Conservation (phyloP, 2,113 vertebrate species). For the Oxyura jamaicensis region DNA sequence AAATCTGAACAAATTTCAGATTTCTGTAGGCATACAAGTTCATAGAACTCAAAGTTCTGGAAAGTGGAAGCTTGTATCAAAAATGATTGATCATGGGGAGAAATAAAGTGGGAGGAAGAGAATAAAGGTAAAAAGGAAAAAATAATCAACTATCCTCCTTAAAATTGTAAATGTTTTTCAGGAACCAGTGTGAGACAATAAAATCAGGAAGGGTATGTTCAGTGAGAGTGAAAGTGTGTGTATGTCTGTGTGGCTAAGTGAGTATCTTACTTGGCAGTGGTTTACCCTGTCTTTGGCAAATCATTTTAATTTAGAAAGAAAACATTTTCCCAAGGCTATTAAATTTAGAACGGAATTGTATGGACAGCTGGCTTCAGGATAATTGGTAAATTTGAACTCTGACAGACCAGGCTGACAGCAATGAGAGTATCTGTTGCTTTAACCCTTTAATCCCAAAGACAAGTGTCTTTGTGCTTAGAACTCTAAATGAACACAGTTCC, state of each 20-base stretch:
- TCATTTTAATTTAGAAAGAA: slow-evolving; percentile 54
- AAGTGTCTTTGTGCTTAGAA: not conserved
- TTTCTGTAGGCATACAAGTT: not conserved
- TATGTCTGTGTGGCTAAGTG: not conserved
- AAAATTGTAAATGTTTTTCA: not conserved
- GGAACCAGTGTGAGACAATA: not conserved
- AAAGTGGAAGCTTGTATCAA: not conserved
- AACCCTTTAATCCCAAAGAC: not conserved
- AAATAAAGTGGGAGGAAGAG: not conserved
- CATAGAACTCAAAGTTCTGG: not conserved
- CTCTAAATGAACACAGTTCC: not conserved
- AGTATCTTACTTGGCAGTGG: not conserved
- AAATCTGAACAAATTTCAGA: not conserved
- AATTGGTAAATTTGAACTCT: slow-evolving; percentile 72
- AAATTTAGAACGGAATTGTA: slow-evolving; percentile 62
- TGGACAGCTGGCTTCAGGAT: slow-evolving; percentile 65
- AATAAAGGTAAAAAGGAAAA: not conserved
- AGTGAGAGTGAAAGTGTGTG: not conserved
- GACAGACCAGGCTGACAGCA: slow-evolving; percentile 58
- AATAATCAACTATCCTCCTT: not conserved
- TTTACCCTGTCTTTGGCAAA: slow-evolving; percentile 37
- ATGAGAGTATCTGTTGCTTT: slow-evolving; percentile 5
- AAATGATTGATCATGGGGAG: not conserved
- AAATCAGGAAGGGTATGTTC: not conserved
- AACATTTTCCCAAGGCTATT: slow-evolving; percentile 64